Evolutionary conservation across 2,797 vertebrate genomes (phyloP).

Genomic region (Crenuchus spilurus): DNA sequence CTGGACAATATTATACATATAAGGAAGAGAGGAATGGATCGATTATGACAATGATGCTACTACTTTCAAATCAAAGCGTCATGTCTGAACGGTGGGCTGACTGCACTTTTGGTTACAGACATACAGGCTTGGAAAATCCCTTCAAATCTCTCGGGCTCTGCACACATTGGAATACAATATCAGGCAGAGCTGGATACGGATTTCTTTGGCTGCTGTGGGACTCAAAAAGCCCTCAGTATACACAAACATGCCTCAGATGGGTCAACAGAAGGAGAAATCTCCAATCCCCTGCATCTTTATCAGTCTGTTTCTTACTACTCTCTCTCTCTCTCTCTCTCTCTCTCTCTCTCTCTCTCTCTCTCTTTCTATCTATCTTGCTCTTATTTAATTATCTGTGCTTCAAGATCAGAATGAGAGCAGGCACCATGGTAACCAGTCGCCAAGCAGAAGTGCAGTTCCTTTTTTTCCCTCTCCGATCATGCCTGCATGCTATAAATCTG

Average conservation of each 20-base stretch:
- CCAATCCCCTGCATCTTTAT: neutral
- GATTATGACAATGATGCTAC: conserved; percentile 39
- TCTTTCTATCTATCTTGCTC: neutral
- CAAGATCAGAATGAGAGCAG: conserved; percentile 51
- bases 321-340: neutral
- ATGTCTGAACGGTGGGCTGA: neutral
- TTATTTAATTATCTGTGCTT: conserved; percentile 55
- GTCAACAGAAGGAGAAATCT: conserved; percentile 1
- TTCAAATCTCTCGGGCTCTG: neutral
- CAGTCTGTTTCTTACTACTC: neutral
- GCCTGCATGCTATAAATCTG: conserved; percentile 20
- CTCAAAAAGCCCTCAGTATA: neutral
- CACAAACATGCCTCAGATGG: neutral
- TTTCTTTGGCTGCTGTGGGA: neutral
- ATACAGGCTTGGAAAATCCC: neutral
- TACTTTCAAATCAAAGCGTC: conserved; percentile 35
- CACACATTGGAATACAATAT: neutral
- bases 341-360: neutral
- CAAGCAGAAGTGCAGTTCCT: conserved; percentile 35
- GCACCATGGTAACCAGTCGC: conserved; percentile 58
- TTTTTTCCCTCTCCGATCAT: conserved; percentile 14
- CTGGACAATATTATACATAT: conserved; percentile 40
- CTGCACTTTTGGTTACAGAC: neutral
- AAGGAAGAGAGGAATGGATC: conserved; percentile 31
- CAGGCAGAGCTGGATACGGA: neutral